Evolutionary conservation across 2,113 vertebrate genomes (phyloP), one percentile per base, ranked within the genome.

Genomic region (Aramus guarauna): DNA sequence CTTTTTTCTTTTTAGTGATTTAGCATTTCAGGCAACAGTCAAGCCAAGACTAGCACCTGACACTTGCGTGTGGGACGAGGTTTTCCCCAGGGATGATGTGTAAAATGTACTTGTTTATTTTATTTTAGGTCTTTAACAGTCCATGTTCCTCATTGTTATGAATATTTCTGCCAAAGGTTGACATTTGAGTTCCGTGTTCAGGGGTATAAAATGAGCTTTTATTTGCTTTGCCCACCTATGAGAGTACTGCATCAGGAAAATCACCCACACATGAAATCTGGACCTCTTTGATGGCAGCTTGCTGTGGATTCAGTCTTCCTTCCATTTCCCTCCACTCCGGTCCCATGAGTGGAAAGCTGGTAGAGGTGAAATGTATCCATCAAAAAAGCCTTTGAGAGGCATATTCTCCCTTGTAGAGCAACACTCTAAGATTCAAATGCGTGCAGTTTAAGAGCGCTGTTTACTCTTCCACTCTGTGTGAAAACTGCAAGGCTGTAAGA

Each of bases 41-140:
- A 89, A 96, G 73, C 62, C 73, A 95, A 85, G 77, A 82, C 59
- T 39, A 88, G 82, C 56, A 82, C 79, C 82, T 90, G 67, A 92
- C 60, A 67, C 45, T 77, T 19, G 15, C 67, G 56, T 55, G 69
- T 87, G 60, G 68, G 90, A 85, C 62, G 39, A 94, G 47, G 50
- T 75, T 92, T 93, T 85, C 62, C 74, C 66, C 39, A 36, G 56
- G 29, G 43, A 24, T 52, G 9, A 68, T 78, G 30, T 43, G 47
- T 74, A 75, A 91, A 94, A 94, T 91, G 34, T 72, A 13, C 21
- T 68, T 74, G 36, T 75, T 32, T 36, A 36, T 36, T 56, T 15
- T 39, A n/a, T 53, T 73, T 83, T 18, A 34, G 22, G 30, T 86
- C 59, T 88, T 59, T 67, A 34, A 45, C 17, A 66, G 60, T 48